Percentiles rank a stretch among this genome's conserved stretches.
These are phyloP conservation scores for Pseudotriccus pelzelni DNA, from an alignment of 2,797 vertebrate species.

Conservation along the genomic window DNA sequence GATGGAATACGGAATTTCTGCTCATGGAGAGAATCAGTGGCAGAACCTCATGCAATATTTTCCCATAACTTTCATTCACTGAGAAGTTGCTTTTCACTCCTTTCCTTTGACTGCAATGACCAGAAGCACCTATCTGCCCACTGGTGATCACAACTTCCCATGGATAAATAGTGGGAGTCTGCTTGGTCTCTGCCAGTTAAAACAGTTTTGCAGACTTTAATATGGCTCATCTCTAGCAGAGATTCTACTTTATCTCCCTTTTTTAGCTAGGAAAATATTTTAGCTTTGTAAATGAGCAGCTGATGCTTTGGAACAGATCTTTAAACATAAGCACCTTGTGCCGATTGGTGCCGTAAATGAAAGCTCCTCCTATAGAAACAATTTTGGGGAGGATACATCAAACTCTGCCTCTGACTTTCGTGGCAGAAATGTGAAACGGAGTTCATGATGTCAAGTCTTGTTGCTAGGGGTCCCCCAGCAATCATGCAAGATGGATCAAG, in stretches of 20 bases:
- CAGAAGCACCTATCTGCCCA: not conserved
- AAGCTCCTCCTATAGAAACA: not conserved
- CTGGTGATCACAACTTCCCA: not conserved
- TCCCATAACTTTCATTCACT: not conserved
- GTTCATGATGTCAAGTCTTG: not conserved
- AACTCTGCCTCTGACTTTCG: not conserved
- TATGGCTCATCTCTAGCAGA: constrained; percentile 17
- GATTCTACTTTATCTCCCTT: not conserved
- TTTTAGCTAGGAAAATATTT: constrained; percentile 22
- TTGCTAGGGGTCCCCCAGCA: constrained; percentile 1
- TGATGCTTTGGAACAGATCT: not conserved
- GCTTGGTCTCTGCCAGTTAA: constrained; percentile 17
- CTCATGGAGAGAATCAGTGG: not conserved
- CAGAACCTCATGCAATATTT: not conserved
- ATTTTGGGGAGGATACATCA: not conserved
- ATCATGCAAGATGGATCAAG: not conserved
- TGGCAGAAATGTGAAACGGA: not conserved
- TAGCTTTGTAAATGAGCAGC: not conserved
- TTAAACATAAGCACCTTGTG: not conserved
- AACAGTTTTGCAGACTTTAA: constrained; percentile 4
- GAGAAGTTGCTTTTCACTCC: not conserved
- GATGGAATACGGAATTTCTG: not conserved
- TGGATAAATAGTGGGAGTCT: not conserved
- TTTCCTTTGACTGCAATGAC: not conserved
- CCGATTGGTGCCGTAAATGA: not conserved